These are phyloP conservation scores for Thelaira solivaga DNA, from an alignment of 2,888 invertebrate species.

Conservation along the genomic window DNA sequence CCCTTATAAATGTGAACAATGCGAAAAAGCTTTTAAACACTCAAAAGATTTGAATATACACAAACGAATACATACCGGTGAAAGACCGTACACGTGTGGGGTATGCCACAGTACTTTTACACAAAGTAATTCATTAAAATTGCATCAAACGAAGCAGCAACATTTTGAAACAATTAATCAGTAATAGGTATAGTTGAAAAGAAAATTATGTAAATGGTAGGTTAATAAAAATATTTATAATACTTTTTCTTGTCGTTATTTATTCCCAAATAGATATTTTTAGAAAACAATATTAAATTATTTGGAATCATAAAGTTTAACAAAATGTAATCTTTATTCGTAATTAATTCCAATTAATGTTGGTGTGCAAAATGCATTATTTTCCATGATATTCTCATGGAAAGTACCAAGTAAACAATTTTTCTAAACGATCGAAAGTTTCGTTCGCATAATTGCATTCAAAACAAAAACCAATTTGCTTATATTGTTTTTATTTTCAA, in stretches of 20 bases:
- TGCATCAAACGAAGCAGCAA: constrained; percentile 80
- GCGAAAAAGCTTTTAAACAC: constrained; percentile 80
- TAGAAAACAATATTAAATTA: too few species aligned
- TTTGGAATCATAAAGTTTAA: too few species aligned
- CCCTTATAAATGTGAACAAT: constrained; percentile 80
- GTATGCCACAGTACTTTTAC: constrained; percentile 77
- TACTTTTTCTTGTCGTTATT: not conserved
- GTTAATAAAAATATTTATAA: not conserved
- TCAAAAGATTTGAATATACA: constrained; percentile 85
- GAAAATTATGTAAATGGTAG: not conserved
- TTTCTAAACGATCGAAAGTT: too few species aligned
- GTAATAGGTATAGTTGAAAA: constrained; percentile 20
- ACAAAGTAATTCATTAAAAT: constrained; percentile 82
- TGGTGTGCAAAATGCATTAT: too few species aligned
- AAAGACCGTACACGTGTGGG: constrained; percentile 66
- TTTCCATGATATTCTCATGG: too few species aligned
- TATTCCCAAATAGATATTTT: too few species aligned
- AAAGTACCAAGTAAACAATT: too few species aligned
- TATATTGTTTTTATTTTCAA: too few species aligned
- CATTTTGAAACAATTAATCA: constrained; percentile 61
- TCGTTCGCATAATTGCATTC: too few species aligned
- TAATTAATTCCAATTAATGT: too few species aligned
- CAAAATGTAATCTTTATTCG: too few species aligned
- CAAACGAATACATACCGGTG: constrained; percentile 83
- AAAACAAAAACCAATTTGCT: too few species aligned